These are phyloP conservation scores for Apocheima hispidaria DNA, from an alignment of 2,888 invertebrate genomes.

Conservation along the genomic window DNA sequence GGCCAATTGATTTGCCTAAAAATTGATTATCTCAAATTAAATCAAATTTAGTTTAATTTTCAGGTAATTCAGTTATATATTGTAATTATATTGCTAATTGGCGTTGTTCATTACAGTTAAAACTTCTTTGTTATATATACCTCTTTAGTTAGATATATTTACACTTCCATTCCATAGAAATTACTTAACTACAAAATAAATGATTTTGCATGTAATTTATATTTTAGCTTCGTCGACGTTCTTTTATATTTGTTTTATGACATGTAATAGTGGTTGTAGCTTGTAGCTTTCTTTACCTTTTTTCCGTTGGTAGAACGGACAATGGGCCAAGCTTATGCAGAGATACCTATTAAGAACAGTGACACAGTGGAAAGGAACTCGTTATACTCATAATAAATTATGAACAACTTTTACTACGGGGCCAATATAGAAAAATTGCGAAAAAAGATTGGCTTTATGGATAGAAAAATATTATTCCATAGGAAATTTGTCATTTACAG, in stretches of 20 bases:
- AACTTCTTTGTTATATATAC: no score
- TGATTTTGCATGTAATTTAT: not conserved
- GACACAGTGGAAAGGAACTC: no score
- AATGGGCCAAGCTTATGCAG: no score
- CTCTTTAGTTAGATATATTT: not conserved
- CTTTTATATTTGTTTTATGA: not conserved
- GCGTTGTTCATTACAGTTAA: not conserved
- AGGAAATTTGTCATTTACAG: no score
- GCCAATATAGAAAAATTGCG: no score
- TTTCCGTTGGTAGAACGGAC: not conserved
- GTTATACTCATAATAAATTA: no score
- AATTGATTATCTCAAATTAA: conserved; percentile 11
- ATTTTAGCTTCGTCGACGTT: not conserved
- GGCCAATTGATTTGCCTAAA: conserved; percentile 28
- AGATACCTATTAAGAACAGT: no score
- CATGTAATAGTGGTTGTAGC: not conserved
- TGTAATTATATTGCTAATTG: conserved; percentile 11
- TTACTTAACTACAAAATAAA: not conserved
- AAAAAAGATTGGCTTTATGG: no score
- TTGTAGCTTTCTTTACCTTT: not conserved
- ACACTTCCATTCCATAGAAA: no score
- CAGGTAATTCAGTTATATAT: not conserved
- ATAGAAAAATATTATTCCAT: no score
- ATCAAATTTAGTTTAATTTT: not conserved
- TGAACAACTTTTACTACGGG: no score